A percentile compares a stretch with the other conserved stretches of the same genome.
Evolutionary conservation across 2,888 invertebrate genomes (phyloP).

Genomic region (Chrysopilus asiliformis): DNA sequence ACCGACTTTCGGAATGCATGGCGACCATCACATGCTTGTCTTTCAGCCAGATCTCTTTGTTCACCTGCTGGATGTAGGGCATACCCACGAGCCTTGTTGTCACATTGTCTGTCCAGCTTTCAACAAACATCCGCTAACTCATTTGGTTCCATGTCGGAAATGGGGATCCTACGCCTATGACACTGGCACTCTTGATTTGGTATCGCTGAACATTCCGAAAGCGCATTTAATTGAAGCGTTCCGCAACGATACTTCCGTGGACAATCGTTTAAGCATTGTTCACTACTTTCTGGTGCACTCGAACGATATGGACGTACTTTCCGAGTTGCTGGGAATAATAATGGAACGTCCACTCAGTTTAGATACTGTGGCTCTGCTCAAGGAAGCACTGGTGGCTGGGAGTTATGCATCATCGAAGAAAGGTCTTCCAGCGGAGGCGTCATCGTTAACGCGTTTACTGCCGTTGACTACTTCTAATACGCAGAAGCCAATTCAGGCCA

Average conservation of each 20-base stretch:
- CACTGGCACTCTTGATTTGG: constrained; percentile 55
- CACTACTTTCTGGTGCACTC: constrained; percentile 72
- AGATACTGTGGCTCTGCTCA: constrained; percentile 45
- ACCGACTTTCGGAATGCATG: constrained; percentile 63
- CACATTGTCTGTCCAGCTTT: constrained; percentile 56
- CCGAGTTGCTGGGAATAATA: constrained; percentile 52
- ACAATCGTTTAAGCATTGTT: constrained; percentile 64
- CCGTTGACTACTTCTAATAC: constrained; percentile 49
- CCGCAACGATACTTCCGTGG: constrained; percentile 49
- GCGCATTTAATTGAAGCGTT: constrained; percentile 55
- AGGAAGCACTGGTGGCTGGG: constrained; percentile 68
- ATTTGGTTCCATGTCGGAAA: constrained; percentile 47
- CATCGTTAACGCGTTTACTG: constrained; percentile 51
- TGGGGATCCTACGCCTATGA: constrained; percentile 40
- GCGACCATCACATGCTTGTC: constrained; percentile 65
- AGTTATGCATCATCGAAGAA: constrained; percentile 58
- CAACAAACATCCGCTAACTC: constrained; percentile 38
- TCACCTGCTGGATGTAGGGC: constrained; percentile 71
- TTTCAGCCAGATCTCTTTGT: constrained; percentile 73
- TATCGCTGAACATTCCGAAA: constrained; percentile 51
- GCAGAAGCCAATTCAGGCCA: constrained; percentile 32
- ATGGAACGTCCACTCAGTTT: constrained; percentile 47
- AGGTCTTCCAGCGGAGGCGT: constrained; percentile 57
- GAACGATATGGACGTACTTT: constrained; percentile 58
- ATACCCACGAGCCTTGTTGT: constrained; percentile 71